phyloP scores from a whole-genome alignment of 1,140 invertebrate genomes.

The Eufriesea mexicana region DNA sequence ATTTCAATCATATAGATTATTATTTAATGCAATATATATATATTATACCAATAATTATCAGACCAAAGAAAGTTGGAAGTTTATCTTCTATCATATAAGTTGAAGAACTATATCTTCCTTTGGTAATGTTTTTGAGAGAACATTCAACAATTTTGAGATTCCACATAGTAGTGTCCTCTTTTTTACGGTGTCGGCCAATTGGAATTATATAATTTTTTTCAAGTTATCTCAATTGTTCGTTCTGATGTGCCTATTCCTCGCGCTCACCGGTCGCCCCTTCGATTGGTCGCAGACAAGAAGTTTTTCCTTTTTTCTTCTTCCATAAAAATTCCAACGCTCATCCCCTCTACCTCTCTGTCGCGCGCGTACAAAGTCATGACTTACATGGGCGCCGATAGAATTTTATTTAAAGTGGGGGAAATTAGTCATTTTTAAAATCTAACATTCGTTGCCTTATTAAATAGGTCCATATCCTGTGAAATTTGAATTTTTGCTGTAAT shows the following conservation, averaged over 20 bases:
- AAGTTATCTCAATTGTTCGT: background rate
- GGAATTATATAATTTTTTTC: conserved; percentile 9
- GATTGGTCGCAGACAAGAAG: conserved; percentile 23
- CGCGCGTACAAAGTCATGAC: conserved; percentile 35
- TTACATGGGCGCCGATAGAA: conserved; percentile 43
- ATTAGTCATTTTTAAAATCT: background rate
- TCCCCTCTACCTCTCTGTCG: conserved; percentile 9
- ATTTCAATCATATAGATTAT: background rate
- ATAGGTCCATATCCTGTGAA: background rate
- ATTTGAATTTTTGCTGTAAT: background rate
- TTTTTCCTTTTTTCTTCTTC: conserved; percentile 41
- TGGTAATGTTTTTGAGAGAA: background rate
- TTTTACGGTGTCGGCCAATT: background rate
- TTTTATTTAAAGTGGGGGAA: background rate
- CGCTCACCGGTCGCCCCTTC: background rate
- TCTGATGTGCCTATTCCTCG: background rate
- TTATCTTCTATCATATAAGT: background rate
- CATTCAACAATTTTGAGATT: background rate
- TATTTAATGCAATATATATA: background rate
- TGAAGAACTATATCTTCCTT: background rate
- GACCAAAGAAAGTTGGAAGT: background rate
- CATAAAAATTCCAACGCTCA: conserved; percentile 50
- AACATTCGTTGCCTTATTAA: background rate
- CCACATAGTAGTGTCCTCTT: no score
- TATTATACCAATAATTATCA: background rate